Percentiles rank a stretch among this genome's conserved stretches.
Evolutionary conservation across 2,113 vertebrate species (phyloP).

Genomic region (Pelodiscus sinensis): DNA sequence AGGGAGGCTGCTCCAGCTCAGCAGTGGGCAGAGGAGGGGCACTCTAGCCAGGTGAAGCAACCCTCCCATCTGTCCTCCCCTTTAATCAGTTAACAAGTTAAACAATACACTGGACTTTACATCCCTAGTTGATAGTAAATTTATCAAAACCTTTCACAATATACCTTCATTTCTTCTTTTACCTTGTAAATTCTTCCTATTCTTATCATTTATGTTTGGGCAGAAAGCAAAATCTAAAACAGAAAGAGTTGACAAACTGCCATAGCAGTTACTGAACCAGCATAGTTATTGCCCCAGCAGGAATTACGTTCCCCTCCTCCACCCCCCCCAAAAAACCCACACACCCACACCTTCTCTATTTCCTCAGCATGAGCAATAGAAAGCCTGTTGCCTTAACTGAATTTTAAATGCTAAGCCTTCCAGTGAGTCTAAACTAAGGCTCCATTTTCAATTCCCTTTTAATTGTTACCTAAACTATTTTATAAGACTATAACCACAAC

Average conservation of each 20-base stretch:
- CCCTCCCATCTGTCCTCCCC: too few species aligned
- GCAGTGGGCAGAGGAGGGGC: too few species aligned
- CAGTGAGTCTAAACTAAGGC: background rate
- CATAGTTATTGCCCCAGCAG: background rate
- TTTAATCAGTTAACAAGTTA: too few species aligned
- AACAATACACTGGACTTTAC: too few species aligned
- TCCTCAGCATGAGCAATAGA: background rate
- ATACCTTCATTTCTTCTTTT: background rate
- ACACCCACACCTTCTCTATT: background rate
- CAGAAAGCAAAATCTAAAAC: background rate
- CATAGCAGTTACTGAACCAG: background rate
- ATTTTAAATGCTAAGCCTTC: background rate
- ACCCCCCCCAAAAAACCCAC: background rate
- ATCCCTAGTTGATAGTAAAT: background rate
- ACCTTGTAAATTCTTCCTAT: background rate
- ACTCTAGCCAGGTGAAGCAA: too few species aligned
- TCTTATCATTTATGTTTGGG: background rate
- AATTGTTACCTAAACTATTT: background rate
- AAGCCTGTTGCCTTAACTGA: background rate
- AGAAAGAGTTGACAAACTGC: background rate
- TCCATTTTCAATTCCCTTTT: background rate
- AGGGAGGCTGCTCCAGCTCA: too few species aligned
- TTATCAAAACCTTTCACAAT: conserved; percentile 2
- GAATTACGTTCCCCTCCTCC: fast-evolving
- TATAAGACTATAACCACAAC: background rate